Evolutionary conservation across 2,888 invertebrate genomes (phyloP).

Genomic region (Calephelis perditalis): DNA sequence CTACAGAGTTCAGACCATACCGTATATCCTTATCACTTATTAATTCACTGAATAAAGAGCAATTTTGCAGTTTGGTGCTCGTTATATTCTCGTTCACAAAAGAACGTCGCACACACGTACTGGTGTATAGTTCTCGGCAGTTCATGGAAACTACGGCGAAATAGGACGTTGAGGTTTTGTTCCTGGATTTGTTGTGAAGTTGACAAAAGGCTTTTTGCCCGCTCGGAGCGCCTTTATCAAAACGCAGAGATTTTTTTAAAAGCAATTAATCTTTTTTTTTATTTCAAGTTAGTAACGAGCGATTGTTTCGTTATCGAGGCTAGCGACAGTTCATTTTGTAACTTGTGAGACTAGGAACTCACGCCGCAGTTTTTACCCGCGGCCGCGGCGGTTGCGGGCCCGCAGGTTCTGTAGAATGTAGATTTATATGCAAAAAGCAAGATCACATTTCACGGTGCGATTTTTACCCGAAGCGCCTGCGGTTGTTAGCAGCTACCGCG

Average conservation of each 20-base stretch:
- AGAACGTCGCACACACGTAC: slow-evolving; percentile 2
- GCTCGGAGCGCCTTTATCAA: background rate
- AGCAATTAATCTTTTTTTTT: background rate
- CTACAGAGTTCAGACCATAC: too few species aligned
- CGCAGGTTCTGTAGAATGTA: too few species aligned
- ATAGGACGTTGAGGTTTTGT: slow-evolving; percentile 8
- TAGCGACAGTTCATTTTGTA: too few species aligned
- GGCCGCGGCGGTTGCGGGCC: too few species aligned
- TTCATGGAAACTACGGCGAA: background rate
- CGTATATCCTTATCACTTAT: slow-evolving; percentile 30
- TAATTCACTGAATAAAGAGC: slow-evolving; percentile 28
- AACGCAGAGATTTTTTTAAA: background rate
- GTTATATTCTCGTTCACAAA: slow-evolving; percentile 23
- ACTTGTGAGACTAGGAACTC: too few species aligned
- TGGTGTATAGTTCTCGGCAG: background rate
- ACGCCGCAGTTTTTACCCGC: too few species aligned
- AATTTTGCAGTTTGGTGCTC: slow-evolving; percentile 25
- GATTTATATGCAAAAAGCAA: too few species aligned
- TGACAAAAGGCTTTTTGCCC: slow-evolving; percentile 1
- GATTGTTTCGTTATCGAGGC: background rate
- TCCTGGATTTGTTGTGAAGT: background rate
- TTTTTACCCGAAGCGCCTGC: too few species aligned
- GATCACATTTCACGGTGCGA: too few species aligned
- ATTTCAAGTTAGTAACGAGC: background rate
- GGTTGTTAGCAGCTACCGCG: too few species aligned